Conservation (phyloP, 2,113 vertebrate genomes). For the Petrocephalus zakoni region DNA sequence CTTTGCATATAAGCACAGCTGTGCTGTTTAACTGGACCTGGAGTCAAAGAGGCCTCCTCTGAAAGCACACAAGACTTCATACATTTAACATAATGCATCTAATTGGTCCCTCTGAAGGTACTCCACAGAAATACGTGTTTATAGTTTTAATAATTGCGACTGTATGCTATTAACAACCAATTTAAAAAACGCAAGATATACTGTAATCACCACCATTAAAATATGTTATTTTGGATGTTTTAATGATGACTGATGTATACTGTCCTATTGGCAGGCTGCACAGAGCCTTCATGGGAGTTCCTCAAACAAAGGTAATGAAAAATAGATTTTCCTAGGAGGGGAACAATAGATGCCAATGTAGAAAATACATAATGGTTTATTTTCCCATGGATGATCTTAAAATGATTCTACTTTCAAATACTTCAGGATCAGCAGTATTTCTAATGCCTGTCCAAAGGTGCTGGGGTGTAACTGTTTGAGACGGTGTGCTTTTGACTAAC, state of each 20-base stretch:
- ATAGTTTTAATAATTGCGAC: neutral
- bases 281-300: neutral
- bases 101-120: neutral
- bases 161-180: neutral
- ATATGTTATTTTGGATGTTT: neutral
- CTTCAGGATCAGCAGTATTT: neutral
- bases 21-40: neutral
- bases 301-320: neutral
- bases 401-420: neutral
- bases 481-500: neutral
- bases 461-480: neutral
- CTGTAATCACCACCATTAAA: neutral
- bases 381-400: neutral
- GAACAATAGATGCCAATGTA: neutral
- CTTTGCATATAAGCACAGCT: neutral
- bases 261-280: neutral
- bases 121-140: neutral
- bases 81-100: neutral
- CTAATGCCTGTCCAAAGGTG: neutral
- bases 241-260: neutral
- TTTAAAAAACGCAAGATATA: neutral
- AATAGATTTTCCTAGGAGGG: neutral
- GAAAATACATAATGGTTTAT: neutral
- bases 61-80: neutral
- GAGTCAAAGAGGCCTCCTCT: neutral